Evolutionary conservation across 2,888 invertebrate species (phyloP).

Genomic region (Drosophila koepferae): DNA sequence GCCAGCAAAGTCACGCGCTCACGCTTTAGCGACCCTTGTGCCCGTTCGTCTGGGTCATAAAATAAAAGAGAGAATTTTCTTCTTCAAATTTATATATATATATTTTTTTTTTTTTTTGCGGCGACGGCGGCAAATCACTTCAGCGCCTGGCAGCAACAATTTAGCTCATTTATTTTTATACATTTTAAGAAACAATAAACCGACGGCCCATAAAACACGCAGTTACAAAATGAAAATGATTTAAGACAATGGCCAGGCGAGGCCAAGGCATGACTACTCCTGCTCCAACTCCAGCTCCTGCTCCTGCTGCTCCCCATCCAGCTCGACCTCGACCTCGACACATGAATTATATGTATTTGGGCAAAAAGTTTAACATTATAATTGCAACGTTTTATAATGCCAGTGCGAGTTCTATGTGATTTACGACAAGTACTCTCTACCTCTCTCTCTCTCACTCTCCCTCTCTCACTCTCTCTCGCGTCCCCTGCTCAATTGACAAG

Average conservation of each 20-base stretch:
- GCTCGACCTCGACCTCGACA: neutral
- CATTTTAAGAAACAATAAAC: slow-evolving; percentile 80
- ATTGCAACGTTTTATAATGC: slow-evolving; percentile 75
- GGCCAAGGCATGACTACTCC: slow-evolving; percentile 1
- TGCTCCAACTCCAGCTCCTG: neutral
- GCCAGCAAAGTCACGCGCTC: slow-evolving; percentile 46
- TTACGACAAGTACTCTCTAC: slow-evolving; percentile 34
- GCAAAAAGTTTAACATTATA: slow-evolving; percentile 72
- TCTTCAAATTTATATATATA: slow-evolving; percentile 19
- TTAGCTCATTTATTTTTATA: slow-evolving; percentile 79
- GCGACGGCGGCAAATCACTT: slow-evolving; percentile 61
- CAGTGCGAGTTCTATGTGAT: slow-evolving; percentile 45
- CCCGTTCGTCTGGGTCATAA: slow-evolving; percentile 49
- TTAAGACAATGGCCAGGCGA: slow-evolving; percentile 61
- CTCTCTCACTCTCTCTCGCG: neutral
- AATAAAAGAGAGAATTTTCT: slow-evolving; percentile 36
- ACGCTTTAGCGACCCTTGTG: slow-evolving; percentile 9
- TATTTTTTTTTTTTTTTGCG: slow-evolving; percentile 27
- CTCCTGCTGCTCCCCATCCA: too few species aligned
- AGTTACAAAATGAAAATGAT: slow-evolving; percentile 78
- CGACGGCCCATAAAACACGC: slow-evolving; percentile 78
- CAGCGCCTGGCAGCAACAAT: slow-evolving; percentile 67
- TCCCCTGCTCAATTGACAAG: slow-evolving; percentile 15
- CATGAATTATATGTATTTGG: slow-evolving; percentile 52
- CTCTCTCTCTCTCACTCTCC: neutral